Percentiles rank a stretch among this genome's conserved stretches.
Conservation (phyloP, 2,888 invertebrate genomes). For the Drosophila acutilabella region DNA sequence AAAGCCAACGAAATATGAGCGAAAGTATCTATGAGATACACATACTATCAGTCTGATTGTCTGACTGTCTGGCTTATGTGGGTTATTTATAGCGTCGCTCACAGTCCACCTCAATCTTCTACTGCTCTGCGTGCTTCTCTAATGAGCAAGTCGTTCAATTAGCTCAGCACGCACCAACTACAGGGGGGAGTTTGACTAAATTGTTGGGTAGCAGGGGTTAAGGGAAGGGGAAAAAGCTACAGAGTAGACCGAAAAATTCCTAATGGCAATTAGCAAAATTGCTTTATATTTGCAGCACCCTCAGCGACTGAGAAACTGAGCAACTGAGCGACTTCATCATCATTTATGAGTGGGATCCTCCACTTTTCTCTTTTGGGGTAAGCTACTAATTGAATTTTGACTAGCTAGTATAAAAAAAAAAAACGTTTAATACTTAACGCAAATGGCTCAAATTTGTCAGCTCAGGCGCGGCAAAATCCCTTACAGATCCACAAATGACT, state of each 20-base stretch:
- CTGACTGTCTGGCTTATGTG: conserved; percentile 65
- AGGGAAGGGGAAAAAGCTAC: neutral
- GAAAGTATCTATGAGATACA: conserved; percentile 68
- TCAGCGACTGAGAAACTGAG: neutral
- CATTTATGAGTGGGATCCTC: conserved; percentile 64
- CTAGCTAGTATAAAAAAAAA: conserved; percentile 51
- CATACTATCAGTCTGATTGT: conserved; percentile 15
- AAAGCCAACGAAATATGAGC: conserved; percentile 69
- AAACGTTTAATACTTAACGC: conserved; percentile 57
- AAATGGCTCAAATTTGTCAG: conserved; percentile 71
- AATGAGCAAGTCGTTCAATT: conserved; percentile 84
- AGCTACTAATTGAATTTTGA: conserved; percentile 75
- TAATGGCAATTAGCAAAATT: conserved; percentile 85
- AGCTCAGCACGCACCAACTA: conserved; percentile 58
- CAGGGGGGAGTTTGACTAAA: neutral
- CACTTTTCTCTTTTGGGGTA: conserved; percentile 11
- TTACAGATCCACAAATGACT: conserved; percentile 55
- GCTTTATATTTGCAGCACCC: conserved; percentile 82
- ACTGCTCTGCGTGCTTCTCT: conserved; percentile 50
- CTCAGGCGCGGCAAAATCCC: neutral
- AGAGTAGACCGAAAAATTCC: conserved; percentile 73
- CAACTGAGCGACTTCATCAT: conserved; percentile 55
- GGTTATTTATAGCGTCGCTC: conserved; percentile 69
- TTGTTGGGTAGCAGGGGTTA: neutral
- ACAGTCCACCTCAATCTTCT: conserved; percentile 12